Evolutionary conservation across 2,113 vertebrate species (phyloP).

Genomic region (Nicator chloris): DNA sequence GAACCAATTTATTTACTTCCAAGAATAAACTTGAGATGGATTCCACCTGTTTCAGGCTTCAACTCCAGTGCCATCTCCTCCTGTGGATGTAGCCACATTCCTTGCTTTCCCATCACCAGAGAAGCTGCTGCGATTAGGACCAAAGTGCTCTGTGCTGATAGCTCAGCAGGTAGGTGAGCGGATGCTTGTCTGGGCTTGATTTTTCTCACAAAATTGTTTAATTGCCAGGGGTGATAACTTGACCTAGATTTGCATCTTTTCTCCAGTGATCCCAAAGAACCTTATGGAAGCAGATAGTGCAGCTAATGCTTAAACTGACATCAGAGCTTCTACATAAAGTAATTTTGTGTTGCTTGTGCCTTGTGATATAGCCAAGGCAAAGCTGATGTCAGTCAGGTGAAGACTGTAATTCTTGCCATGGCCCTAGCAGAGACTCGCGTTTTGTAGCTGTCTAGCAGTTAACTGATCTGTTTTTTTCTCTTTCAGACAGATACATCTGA

Average conservation of each 20-base stretch:
- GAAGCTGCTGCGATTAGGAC: constrained; percentile 88
- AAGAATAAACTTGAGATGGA: background rate
- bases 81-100: constrained; percentile 85
- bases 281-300: background rate
- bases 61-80: constrained; percentile 72
- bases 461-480: background rate
- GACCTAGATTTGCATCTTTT: background rate
- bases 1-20: background rate
- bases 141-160: constrained; percentile 82
- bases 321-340: background rate
- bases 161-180: constrained; percentile 82
- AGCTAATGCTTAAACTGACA: background rate
- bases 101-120: constrained; percentile 93
- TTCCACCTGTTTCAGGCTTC: constrained; percentile 68
- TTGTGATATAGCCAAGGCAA: background rate
- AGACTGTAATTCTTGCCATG: background rate
- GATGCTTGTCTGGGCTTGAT: background rate
- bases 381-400: background rate
- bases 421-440: background rate
- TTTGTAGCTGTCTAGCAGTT: background rate
- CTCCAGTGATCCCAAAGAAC: background rate
- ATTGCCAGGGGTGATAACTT: background rate
- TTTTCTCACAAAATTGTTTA: background rate
- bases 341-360: background rate
- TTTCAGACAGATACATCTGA: constrained; percentile 87